Evolutionary conservation across 2,797 vertebrate genomes (phyloP).

Genomic region (Helicolenus hilgendorfi): DNA sequence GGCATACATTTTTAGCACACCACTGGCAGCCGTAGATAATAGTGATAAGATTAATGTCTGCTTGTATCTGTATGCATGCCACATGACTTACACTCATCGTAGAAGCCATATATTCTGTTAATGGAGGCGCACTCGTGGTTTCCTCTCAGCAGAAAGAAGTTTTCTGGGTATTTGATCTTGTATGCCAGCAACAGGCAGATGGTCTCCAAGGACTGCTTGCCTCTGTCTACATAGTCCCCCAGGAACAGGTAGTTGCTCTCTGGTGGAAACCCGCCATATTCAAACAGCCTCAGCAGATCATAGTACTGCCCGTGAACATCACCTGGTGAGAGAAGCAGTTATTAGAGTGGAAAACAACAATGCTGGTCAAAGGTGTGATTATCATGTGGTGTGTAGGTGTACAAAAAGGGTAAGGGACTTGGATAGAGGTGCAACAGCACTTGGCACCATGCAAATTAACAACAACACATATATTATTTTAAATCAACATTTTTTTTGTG

Average conservation of each 20-base stretch:
- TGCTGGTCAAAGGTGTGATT: slow-evolving; percentile 30
- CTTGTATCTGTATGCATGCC: neutral
- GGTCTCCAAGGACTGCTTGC: slow-evolving; percentile 92
- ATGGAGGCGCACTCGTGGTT: slow-evolving; percentile 93
- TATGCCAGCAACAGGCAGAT: slow-evolving; percentile 92
- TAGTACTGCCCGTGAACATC: slow-evolving; percentile 93
- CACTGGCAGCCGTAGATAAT: neutral
- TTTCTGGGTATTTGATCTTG: slow-evolving; percentile 93
- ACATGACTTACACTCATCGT: slow-evolving; percentile 91
- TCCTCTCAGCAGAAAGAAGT: slow-evolving; percentile 92
- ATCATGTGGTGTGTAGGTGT: slow-evolving; percentile 19
- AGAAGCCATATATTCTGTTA: slow-evolving; percentile 93
- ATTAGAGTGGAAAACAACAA: slow-evolving; percentile 6
- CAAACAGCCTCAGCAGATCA: slow-evolving; percentile 91
- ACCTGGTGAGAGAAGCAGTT: slow-evolving; percentile 70
- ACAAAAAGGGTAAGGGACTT: slow-evolving; percentile 45
- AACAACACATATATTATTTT: neutral
- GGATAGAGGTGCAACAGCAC: slow-evolving; percentile 47
- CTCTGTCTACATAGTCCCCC: slow-evolving; percentile 92
- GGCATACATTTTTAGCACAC: neutral
- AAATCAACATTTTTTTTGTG: neutral
- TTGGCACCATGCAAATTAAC: slow-evolving; percentile 17
- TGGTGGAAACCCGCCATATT: slow-evolving; percentile 92
- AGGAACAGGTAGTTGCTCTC: slow-evolving; percentile 93
- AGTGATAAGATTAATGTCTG: neutral